Percentiles rank a stretch among this genome's conserved stretches.
These are phyloP conservation scores for Ericerus pela DNA, from an alignment of 1,140 invertebrate genomes.

Conservation along the genomic window DNA sequence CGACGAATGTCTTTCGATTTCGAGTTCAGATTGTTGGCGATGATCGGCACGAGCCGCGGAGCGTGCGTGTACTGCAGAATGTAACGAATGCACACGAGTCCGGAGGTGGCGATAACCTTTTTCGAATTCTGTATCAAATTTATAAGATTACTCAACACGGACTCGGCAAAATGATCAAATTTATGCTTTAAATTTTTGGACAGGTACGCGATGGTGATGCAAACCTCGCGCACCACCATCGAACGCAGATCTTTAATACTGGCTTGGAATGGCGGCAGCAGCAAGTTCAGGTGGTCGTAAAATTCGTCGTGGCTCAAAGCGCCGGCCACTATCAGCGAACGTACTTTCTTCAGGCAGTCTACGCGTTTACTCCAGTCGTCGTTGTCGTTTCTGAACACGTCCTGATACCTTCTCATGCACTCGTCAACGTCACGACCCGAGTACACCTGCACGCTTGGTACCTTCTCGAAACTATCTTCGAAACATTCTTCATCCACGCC, in stretches of 20 bases:
- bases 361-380: constrained; percentile 87
- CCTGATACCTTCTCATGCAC: constrained; percentile 55
- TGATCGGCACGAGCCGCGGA: constrained; percentile 67
- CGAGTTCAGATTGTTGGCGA: constrained; percentile 60
- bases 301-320: constrained; percentile 71
- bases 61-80: constrained; percentile 78
- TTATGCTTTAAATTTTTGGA: constrained; percentile 67
- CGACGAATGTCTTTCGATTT: constrained; percentile 87
- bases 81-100: constrained; percentile 70
- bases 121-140: constrained; percentile 90
- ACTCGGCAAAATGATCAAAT: constrained; percentile 71
- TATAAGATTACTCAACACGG: constrained; percentile 66
- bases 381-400: constrained; percentile 58
- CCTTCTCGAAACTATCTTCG: constrained; percentile 66
- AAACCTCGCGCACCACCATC: constrained; percentile 84
- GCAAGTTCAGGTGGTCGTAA: constrained; percentile 51
- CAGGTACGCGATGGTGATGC: constrained; percentile 83
- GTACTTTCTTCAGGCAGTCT: constrained; percentile 73
- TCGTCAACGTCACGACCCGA: constrained; percentile 71
- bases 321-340: constrained; percentile 65
- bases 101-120: constrained; percentile 85
- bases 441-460: constrained; percentile 66
- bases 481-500: constrained; percentile 81
- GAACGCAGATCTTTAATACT: constrained; percentile 77
- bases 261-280: constrained; percentile 66